Evolutionary conservation across 2,113 vertebrate genomes (phyloP), one percentile per base, ranked within the genome.

Genomic region (Neodontobutis hainanensis): DNA sequence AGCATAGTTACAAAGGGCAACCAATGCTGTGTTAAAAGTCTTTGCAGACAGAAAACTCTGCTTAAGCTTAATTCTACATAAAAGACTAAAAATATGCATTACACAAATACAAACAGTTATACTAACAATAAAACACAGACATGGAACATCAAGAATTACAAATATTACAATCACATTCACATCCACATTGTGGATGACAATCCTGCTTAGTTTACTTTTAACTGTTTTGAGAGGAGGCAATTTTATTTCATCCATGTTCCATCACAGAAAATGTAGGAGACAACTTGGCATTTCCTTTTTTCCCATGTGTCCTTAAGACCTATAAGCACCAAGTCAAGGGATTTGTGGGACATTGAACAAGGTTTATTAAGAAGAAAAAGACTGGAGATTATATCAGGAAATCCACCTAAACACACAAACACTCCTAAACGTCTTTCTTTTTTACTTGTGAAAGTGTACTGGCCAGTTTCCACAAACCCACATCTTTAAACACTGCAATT

Each of bases 371-470:
- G 56, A 77, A 76, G 76, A 67, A 85, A 87, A 86, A 72, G 59
- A 65, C 64, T 43, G 61, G 67, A 83, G 75, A 78, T 86, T 83
- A 83, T 12, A 77, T 73, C 77, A 80, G 84, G 82, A 86, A 88
- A 86, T 86, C 81, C 83, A 61, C 52, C 53, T 53, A n/a, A 76
- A 61, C 16, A 46, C 16, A 44, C 36, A 47, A 2, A 32, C 44
- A 45, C 35, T 60, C 50, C 49, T n/a, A 72, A 70, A 82, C 78
- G 69, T 80, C 78, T 75, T 51, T 19, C 27, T n/a, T 19, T 27
- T 19, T 52, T 52, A 34, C 34, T 55, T 40, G 14, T 70, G 64
- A 2, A 16, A 65, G 45, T 14, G 7, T 34, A 19, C 6, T 47
- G 43, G 59, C 66, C 53, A 65, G 38, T 46, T 32, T 34, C 11